A percentile compares a stretch with the other conserved stretches of the same genome.
Evolutionary conservation across 2,113 vertebrate species (phyloP).

Genomic region (Neogobius melanostomus): DNA sequence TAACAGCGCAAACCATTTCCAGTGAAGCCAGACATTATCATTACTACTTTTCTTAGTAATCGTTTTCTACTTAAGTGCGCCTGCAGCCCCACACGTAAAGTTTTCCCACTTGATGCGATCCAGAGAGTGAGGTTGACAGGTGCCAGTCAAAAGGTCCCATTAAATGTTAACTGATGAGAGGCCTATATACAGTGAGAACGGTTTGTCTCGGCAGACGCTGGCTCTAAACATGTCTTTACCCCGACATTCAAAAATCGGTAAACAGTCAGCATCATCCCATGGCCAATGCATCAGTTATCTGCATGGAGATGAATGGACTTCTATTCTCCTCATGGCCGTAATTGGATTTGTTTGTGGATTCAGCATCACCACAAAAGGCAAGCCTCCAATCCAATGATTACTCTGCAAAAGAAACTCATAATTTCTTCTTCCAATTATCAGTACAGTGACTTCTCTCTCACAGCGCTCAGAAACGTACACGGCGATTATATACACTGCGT

Average conservation of each 20-base stretch:
- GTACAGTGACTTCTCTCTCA: constrained; percentile 21
- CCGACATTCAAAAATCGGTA: constrained; percentile 29
- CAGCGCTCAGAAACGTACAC: constrained; percentile 2
- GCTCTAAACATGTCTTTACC: not conserved
- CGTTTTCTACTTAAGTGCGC: not conserved
- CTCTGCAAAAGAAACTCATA: constrained; percentile 7
- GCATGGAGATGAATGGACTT: not conserved
- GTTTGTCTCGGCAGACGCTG: constrained; percentile 16
- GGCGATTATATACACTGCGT: constrained; percentile 1
- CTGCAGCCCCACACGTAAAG: not conserved
- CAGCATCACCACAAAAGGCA: not conserved
- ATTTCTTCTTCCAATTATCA: constrained; percentile 26
- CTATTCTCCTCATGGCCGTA: constrained; percentile 20
- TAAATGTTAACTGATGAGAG: constrained; percentile 36
- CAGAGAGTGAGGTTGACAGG: constrained; percentile 34
- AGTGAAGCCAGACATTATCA: not conserved
- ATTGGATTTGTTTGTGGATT: constrained; percentile 40
- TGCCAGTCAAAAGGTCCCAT: constrained; percentile 49
- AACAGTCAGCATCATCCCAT: not conserved
- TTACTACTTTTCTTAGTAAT: not conserved
- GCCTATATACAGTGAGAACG: constrained; percentile 3
- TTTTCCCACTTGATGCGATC: constrained; percentile 3
- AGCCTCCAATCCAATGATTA: constrained; percentile 37
- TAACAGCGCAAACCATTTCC: too few species aligned
- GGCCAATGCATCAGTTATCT: constrained; percentile 1